phyloP scores from a whole-genome alignment of 2,113 vertebrate species.

The Cricetomys ansorgei region DNA sequence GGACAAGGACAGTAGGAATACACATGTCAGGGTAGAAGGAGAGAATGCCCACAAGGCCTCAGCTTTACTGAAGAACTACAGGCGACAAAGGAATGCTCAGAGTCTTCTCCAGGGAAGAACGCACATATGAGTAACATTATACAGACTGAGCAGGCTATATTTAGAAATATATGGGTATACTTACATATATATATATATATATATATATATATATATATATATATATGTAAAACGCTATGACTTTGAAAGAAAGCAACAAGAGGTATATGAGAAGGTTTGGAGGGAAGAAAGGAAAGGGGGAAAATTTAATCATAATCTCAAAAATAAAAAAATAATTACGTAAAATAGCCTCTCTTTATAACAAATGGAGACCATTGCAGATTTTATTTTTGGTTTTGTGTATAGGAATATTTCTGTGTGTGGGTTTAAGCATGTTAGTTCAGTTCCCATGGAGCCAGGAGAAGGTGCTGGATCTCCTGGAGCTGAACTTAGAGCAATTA shows the following conservation, averaged over 20 bases:
- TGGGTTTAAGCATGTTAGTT: not conserved
- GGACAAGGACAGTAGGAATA: not conserved
- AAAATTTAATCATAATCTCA: not conserved
- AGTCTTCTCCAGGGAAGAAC: not conserved
- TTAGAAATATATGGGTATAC: too few relatives aligned
- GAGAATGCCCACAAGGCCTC: not conserved
- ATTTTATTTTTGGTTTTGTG: not conserved
- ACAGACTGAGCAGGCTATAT: too few relatives aligned
- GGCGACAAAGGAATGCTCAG: not conserved
- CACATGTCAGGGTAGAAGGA: not conserved
- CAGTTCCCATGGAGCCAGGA: not conserved
- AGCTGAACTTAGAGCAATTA: not conserved
- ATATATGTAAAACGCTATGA: not conserved
- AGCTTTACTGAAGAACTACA: not conserved
- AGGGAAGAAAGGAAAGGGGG: not conserved
- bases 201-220: not conserved
- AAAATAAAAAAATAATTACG: not conserved
- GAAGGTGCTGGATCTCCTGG: not conserved
- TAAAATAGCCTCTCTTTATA: not conserved
- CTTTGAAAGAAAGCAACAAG: not conserved
- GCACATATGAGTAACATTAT: too few relatives aligned
- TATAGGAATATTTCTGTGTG: not conserved
- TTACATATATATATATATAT: too few relatives aligned
- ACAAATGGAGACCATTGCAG: not conserved
- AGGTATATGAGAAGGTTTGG: too few relatives aligned